Conservation (phyloP, 2,113 vertebrate genomes). For the Clupea harengus region DNA sequence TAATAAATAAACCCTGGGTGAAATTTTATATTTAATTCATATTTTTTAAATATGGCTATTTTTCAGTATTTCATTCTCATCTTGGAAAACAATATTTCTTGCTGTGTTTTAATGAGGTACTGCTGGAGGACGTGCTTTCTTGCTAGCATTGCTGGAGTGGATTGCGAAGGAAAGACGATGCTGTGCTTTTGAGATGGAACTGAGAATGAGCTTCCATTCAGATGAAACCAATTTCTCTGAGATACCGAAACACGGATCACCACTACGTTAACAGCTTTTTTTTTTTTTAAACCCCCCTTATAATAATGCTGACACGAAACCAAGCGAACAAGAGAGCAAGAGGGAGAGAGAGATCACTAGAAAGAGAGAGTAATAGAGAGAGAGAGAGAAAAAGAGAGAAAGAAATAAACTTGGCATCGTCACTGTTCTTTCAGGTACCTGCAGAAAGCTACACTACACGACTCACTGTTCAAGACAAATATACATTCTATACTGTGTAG, state of each 20-base stretch:
- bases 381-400: not conserved
- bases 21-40: not conserved
- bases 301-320: constrained; percentile 14
- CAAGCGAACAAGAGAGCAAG: not conserved
- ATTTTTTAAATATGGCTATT: no score
- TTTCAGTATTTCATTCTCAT: not conserved
- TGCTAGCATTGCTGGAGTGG: not conserved
- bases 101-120: not conserved
- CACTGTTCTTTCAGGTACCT: not conserved
- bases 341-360: not conserved
- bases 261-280: constrained; percentile 9
- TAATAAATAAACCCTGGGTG: not conserved
- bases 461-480: constrained; percentile 36
- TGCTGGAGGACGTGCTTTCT: not conserved
- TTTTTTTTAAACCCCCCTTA: not conserved
- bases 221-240: constrained; percentile 9
- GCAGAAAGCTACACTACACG: constrained; percentile 17
- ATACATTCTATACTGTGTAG: constrained; percentile 34
- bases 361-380: not conserved
- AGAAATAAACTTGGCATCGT: not conserved
- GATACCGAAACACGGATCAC: not conserved
- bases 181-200: constrained; percentile 5
- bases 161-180: not conserved
- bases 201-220: not conserved
- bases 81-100: not conserved